Percentiles rank a stretch among this genome's conserved stretches.
Evolutionary conservation across 2,113 vertebrate genomes (phyloP).

Genomic region (Patagioenas fasciata): DNA sequence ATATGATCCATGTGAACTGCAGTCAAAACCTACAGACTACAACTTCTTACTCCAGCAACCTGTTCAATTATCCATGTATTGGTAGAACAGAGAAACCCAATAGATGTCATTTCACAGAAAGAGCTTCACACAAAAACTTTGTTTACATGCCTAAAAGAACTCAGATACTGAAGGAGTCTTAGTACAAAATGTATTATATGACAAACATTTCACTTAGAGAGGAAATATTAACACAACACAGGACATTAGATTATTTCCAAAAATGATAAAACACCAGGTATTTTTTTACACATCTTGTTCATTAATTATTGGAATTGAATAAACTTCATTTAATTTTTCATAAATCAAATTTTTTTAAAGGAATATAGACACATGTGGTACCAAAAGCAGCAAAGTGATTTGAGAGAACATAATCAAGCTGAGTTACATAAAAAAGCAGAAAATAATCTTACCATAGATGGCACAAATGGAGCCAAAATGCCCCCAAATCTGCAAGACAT

Average conservation of each 20-base stretch:
- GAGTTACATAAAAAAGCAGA: neutral
- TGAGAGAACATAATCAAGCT: neutral
- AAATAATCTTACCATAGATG: constrained; percentile 78
- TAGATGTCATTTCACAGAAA: neutral
- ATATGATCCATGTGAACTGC: neutral
- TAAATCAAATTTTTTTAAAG: neutral
- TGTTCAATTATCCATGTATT: neutral
- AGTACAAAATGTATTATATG: neutral
- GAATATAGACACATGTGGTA: rapidly evolving
- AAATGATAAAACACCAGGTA: neutral
- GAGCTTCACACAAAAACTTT: neutral
- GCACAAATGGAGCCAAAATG: constrained; percentile 86
- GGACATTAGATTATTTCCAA: neutral
- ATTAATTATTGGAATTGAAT: neutral
- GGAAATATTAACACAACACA: neutral
- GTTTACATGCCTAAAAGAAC: neutral
- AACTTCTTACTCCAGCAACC: neutral
- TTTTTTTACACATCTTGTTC: neutral
- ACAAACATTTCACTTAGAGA: neutral
- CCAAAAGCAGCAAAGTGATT: neutral
- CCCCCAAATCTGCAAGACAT: constrained; percentile 89
- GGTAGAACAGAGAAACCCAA: neutral
- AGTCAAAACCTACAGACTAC: neutral
- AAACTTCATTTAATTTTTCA: neutral
- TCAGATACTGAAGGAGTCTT: neutral